phyloP scores from a whole-genome alignment of 2,888 invertebrate species.

The Automeris io region DNA sequence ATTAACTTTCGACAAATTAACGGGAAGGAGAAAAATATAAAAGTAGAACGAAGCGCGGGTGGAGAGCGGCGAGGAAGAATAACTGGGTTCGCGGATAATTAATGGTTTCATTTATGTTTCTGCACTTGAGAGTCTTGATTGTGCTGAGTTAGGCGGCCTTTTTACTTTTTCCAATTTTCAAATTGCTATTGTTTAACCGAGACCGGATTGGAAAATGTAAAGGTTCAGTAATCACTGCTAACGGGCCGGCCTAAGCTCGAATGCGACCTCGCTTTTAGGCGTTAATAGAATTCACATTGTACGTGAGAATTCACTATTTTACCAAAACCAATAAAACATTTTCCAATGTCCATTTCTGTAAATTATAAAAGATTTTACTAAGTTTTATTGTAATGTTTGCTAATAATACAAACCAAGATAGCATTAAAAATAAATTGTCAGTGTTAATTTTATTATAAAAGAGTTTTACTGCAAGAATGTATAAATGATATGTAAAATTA shows the following conservation, averaged over 20 bases:
- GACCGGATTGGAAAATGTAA: slow-evolving; percentile 55
- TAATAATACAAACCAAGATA: too few species aligned
- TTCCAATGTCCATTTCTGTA: too few species aligned
- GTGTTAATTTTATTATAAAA: too few species aligned
- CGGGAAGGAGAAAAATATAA: slow-evolving; percentile 58
- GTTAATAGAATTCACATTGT: not conserved
- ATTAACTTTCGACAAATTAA: slow-evolving; percentile 66
- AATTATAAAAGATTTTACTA: too few species aligned
- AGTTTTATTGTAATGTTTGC: too few species aligned
- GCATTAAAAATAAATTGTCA: too few species aligned
- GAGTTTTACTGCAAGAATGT: too few species aligned
- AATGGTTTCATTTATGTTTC: slow-evolving; percentile 76
- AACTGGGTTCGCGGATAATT: slow-evolving; percentile 71
- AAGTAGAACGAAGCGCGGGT: slow-evolving; percentile 31
- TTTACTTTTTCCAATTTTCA: slow-evolving; percentile 55
- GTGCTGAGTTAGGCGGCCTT: slow-evolving; percentile 61
- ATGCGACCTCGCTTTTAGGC: not conserved
- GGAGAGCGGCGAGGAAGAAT: slow-evolving; percentile 49
- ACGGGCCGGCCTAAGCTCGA: slow-evolving; percentile 2
- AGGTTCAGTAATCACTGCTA: slow-evolving; percentile 38
- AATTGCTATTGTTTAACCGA: slow-evolving; percentile 62
- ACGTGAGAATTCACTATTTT: not conserved
- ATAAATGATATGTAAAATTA: too few species aligned
- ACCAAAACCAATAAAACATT: too few species aligned
- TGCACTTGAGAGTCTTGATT: slow-evolving; percentile 72